Evolutionary conservation across 2,113 vertebrate species (phyloP).

Genomic region (Perca fluviatilis): DNA sequence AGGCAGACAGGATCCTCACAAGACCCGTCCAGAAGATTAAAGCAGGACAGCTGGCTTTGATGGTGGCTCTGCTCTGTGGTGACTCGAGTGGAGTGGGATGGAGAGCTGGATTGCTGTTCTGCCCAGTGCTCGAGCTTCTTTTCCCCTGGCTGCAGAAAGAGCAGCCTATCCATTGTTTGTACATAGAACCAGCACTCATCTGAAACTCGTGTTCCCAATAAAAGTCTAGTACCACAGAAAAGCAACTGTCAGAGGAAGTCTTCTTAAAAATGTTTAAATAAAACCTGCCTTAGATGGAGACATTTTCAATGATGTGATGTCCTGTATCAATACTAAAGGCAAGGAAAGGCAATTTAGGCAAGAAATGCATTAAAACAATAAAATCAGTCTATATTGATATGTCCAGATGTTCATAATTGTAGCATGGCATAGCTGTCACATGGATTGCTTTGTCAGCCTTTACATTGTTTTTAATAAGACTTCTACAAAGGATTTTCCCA

Average conservation of each 20-base stretch:
- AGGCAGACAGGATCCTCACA: slow-evolving; percentile 30
- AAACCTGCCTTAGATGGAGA: background rate
- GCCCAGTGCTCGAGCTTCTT: slow-evolving; percentile 36
- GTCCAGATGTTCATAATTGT: background rate
- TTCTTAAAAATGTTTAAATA: background rate
- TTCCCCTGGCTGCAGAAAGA: slow-evolving; percentile 36
- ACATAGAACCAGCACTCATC: background rate
- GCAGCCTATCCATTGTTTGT: slow-evolving; percentile 15
- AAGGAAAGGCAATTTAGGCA: background rate
- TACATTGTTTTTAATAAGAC: background rate
- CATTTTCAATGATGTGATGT: background rate
- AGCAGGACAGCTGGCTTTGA: slow-evolving; percentile 57
- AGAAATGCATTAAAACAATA: background rate
- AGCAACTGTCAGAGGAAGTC: background rate
- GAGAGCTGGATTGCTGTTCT: slow-evolving; percentile 48
- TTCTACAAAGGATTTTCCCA: background rate
- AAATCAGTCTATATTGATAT: background rate
- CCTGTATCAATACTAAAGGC: background rate
- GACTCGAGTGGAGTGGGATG: slow-evolving; percentile 23
- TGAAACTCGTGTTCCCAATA: background rate
- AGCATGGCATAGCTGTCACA: background rate
- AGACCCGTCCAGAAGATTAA: slow-evolving; percentile 55
- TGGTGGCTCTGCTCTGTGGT: slow-evolving; percentile 40
- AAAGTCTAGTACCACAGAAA: slow-evolving; percentile 4
- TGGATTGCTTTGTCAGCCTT: background rate